Evolutionary conservation across 1,140 invertebrate species (phyloP).

Genomic region (Schlechtendalia chinensis): DNA sequence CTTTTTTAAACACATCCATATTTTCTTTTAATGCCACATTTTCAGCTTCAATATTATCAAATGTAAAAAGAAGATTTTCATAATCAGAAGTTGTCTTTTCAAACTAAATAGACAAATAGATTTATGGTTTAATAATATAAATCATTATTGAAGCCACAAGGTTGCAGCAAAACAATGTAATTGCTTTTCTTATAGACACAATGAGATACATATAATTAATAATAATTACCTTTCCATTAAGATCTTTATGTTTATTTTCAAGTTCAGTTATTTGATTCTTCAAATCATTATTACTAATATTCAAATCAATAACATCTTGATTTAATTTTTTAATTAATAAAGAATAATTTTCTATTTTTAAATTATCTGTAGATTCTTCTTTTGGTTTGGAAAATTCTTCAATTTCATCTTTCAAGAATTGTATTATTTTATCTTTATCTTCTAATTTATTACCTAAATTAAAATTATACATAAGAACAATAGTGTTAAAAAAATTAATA

Average conservation of each 20-base stretch:
- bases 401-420: conserved; percentile 42
- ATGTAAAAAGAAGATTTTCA: conserved; percentile 2
- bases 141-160: no score
- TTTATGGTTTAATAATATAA: no score
- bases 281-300: conserved; percentile 21
- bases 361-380: neutral
- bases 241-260: conserved; percentile 19
- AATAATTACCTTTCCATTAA: conserved; percentile 26
- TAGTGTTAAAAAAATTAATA: neutral
- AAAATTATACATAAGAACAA: neutral
- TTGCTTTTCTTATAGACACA: no score
- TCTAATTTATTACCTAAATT: conserved; percentile 35
- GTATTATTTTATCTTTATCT: conserved; percentile 39
- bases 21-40: conserved; percentile 8
- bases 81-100: conserved; percentile 24
- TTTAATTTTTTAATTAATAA: conserved; percentile 29
- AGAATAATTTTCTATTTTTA: neutral
- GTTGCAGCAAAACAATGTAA: no score
- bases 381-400: conserved; percentile 33
- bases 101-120: conserved; percentile 8
- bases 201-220: neutral
- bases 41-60: conserved; percentile 25
- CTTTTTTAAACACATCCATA: conserved; percentile 1
- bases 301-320: conserved; percentile 27
- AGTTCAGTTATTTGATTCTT: conserved; percentile 18